A percentile compares a stretch with the other conserved stretches of the same genome.
These are phyloP conservation scores for Heterotis niloticus DNA, from an alignment of 2,113 vertebrate species.

Conservation along the genomic window DNA sequence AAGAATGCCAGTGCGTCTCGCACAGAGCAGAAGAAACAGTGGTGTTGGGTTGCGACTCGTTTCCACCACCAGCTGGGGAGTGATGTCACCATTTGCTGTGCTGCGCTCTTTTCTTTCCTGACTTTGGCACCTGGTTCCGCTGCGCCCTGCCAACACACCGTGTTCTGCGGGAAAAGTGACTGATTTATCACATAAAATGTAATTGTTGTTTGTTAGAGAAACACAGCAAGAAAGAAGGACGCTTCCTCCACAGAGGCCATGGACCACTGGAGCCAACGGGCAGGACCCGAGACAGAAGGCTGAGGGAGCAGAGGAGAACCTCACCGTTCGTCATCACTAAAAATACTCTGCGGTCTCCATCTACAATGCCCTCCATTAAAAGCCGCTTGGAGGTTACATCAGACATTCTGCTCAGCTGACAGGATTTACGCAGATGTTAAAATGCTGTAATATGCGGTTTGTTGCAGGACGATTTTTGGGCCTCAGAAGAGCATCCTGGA, in stretches of 20 bases:
- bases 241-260: not conserved
- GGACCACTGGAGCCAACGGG: constrained; percentile 8
- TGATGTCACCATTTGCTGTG: constrained; percentile 10
- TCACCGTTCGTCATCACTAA: not conserved
- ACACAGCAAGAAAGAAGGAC: not conserved
- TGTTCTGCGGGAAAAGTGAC: constrained; percentile 5
- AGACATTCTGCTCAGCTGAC: not conserved
- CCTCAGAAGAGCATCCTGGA: not conserved
- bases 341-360: not conserved
- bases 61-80: not conserved
- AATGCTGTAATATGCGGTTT: constrained; percentile 3
- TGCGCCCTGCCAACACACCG: not conserved
- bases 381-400: not conserved
- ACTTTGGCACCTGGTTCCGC: not conserved
- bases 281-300: constrained; percentile 3
- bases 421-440: constrained; percentile 14
- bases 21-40: not conserved
- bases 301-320: constrained; percentile 8
- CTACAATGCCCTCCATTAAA: constrained; percentile 15
- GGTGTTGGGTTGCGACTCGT: not conserved
- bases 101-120: constrained; percentile 1
- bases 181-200: constrained; percentile 15
- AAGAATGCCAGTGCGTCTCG: not conserved
- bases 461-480: constrained; percentile 3
- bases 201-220: not conserved